Evolutionary conservation across 23 tunicate genomes (phyloP).

Genomic region (Styela clava): DNA sequence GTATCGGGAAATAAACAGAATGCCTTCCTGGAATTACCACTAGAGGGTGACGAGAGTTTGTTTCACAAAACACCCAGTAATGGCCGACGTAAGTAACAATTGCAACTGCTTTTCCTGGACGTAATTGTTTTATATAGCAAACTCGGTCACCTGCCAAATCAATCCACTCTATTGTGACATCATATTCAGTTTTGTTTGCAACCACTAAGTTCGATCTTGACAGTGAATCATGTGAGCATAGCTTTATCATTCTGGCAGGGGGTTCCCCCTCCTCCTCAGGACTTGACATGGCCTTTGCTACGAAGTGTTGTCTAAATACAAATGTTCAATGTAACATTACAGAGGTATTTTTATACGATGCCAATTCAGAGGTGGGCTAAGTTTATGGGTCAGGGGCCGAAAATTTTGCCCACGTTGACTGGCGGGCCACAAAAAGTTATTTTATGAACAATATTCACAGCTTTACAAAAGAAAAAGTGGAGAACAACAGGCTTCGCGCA

Average conservation of each 20-base stretch:
- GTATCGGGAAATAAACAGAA: slow-evolving; percentile 1
- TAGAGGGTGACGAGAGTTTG: slow-evolving; percentile 8
- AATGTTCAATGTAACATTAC: no score
- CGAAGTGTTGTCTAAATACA: no score
- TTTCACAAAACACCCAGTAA: slow-evolving; percentile 18
- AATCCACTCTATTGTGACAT: slow-evolving; percentile 13
- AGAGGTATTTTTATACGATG: no score
- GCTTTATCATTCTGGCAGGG: not conserved
- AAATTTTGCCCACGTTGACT: no score
- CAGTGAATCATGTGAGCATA: slow-evolving; percentile 5
- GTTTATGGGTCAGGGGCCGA: no score
- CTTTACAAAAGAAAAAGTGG: no score
- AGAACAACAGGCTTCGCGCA: no score
- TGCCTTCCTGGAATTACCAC: not conserved
- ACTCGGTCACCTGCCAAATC: slow-evolving; percentile 5
- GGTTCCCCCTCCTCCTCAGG: slow-evolving; percentile 7
- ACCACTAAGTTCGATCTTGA: not conserved
- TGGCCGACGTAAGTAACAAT: slow-evolving; percentile 4
- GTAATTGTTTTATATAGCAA: not conserved
- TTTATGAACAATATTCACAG: no score
- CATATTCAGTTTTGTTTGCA: not conserved
- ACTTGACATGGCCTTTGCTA: no score
- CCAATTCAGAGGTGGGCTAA: no score
- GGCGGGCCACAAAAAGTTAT: no score
- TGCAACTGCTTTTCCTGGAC: not conserved